A percentile compares a stretch with the other conserved stretches of the same genome.
phyloP scores from a whole-genome alignment of 2,113 vertebrate species.

The Misgurnus mizolepis region DNA sequence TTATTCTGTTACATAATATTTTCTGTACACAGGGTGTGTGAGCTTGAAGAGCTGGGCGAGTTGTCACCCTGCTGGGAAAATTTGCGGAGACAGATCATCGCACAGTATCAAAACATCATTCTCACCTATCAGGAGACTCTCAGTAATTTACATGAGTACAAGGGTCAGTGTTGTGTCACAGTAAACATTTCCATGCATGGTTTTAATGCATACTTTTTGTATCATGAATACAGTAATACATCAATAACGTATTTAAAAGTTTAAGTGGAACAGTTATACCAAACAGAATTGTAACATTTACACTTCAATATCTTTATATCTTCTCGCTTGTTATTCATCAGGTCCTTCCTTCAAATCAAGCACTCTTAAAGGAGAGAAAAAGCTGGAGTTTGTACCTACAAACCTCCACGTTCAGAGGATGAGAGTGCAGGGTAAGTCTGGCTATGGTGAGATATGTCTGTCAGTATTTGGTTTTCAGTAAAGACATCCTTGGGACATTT shows the following conservation, averaged over 20 bases:
- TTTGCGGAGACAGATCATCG: slow-evolving; percentile 94
- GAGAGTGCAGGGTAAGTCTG: slow-evolving; percentile 94
- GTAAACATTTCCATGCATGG: neutral
- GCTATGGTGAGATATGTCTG: slow-evolving; percentile 78
- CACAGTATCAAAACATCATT: slow-evolving; percentile 97
- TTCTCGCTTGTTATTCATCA: slow-evolving; percentile 56
- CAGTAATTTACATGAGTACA: slow-evolving; percentile 94
- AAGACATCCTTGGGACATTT: neutral
- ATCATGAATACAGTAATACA: too few relatives aligned
- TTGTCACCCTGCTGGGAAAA: slow-evolving; percentile 97
- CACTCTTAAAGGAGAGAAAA: slow-evolving; percentile 94
- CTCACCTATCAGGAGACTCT: slow-evolving; percentile 98
- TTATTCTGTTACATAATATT: neutral
- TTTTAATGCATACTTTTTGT: too few relatives aligned
- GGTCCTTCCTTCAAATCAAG: slow-evolving; percentile 98
- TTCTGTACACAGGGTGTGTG: slow-evolving; percentile 84
- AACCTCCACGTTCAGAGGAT: slow-evolving; percentile 98
- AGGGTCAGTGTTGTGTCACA: slow-evolving; percentile 76
- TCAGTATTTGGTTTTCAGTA: neutral
- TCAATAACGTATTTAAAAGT: too few relatives aligned
- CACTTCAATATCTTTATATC: neutral
- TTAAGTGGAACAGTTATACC: too few relatives aligned
- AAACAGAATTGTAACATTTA: neutral
- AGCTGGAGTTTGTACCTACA: slow-evolving; percentile 95
- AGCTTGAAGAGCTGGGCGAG: slow-evolving; percentile 95